Conservation (phyloP, 1,140 invertebrate genomes). For the Sipha flava region DNA sequence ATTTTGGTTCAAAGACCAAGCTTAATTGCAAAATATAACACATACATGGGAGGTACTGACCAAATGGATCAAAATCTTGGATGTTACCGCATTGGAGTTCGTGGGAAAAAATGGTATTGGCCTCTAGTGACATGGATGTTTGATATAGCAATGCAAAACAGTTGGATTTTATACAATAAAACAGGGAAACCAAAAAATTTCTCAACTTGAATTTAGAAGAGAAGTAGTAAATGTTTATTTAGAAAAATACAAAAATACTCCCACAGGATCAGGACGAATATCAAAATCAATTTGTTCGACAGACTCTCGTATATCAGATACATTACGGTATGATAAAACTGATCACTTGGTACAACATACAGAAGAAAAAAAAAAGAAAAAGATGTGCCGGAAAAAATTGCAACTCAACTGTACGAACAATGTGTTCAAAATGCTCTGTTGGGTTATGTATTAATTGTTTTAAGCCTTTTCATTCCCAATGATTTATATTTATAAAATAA, state of each 20-base stretch:
- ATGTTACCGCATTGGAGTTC: conserved; percentile 35
- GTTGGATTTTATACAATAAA: conserved; percentile 4
- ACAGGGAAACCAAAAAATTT: not conserved
- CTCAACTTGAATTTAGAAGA: not conserved
- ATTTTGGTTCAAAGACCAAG: not conserved
- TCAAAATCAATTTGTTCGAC: not conserved
- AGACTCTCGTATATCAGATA: not conserved
- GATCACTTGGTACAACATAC: not conserved
- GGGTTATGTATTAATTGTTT: not conserved
- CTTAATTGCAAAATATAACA: not conserved
- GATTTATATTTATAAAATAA: not conserved
- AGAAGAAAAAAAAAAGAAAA: not conserved
- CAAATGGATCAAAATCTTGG: conserved; percentile 35
- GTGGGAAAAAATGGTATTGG: conserved; percentile 38
- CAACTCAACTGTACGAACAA: not conserved
- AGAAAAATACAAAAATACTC: not conserved
- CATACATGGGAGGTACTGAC: conserved; percentile 33
- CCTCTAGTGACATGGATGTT: conserved; percentile 35
- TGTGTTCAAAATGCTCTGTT: not conserved
- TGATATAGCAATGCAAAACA: conserved; percentile 22
- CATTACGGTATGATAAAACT: not conserved
- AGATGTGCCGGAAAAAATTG: not conserved
- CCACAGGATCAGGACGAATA: not conserved
- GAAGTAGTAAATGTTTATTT: not conserved
- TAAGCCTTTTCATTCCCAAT: not conserved